phyloP scores from a whole-genome alignment of 2,797 vertebrate genomes.

The Anniella stebbinsi region DNA sequence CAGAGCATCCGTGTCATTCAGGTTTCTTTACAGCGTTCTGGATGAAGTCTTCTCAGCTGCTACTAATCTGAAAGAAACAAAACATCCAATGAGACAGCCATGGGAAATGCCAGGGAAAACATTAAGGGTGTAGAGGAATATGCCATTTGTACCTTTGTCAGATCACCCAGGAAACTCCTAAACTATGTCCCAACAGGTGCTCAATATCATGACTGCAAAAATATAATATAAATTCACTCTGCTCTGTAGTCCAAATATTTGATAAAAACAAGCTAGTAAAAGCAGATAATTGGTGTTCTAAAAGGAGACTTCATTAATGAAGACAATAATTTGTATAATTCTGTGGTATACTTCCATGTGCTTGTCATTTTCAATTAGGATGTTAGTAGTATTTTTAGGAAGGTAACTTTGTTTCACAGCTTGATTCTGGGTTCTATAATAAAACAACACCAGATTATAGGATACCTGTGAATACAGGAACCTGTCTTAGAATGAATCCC shows the following conservation, averaged over 20 bases:
- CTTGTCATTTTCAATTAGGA: neutral
- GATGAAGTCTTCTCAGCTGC: slow-evolving; percentile 70
- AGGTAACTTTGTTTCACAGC: neutral
- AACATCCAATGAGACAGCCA: slow-evolving; percentile 56
- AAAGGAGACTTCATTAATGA: neutral
- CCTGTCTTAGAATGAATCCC: neutral
- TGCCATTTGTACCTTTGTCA: slow-evolving; percentile 57
- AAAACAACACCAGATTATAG: neutral
- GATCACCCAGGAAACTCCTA: neutral
- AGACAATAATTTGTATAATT: neutral
- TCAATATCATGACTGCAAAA: slow-evolving; percentile 40
- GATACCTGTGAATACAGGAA: neutral
- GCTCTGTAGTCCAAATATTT: slow-evolving; percentile 15
- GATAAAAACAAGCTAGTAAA: neutral
- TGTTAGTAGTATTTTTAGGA: neutral
- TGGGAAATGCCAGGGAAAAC: slow-evolving; percentile 68
- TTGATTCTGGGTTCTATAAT: neutral
- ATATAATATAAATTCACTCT: slow-evolving; percentile 5
- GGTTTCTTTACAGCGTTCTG: slow-evolving; percentile 48
- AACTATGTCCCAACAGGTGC: neutral
- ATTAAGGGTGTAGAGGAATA: slow-evolving; percentile 54
- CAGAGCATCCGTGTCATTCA: slow-evolving; percentile 55
- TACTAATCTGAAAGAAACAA: slow-evolving; percentile 75
- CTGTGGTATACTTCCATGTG: neutral
- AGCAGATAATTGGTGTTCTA: neutral